Evolutionary conservation across 2,113 vertebrate genomes (phyloP).

Genomic region (Rafetus swinhoei): DNA sequence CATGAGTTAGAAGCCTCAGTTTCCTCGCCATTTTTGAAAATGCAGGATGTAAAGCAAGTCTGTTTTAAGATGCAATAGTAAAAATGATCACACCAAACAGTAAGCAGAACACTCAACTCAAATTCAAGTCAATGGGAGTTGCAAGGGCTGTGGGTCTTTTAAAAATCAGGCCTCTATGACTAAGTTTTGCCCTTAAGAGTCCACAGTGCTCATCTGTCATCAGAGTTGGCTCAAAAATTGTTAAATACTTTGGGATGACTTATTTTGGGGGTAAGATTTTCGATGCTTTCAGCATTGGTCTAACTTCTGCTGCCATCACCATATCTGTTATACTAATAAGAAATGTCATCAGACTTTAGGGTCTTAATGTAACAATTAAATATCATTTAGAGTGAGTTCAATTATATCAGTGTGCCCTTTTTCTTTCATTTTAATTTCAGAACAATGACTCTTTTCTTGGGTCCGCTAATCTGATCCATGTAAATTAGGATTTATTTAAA

Average conservation of each 20-base stretch:
- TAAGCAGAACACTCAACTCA: not conserved
- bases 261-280: not conserved
- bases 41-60: not conserved
- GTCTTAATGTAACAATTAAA: not conserved
- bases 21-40: not conserved
- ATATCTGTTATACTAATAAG: not conserved
- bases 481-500: not conserved
- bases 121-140: not conserved
- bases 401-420: not conserved
- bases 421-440: slow-evolving; percentile 3
- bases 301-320: accelerated
- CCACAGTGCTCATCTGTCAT: not conserved
- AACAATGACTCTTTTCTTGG: slow-evolving; percentile 46
- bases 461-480: slow-evolving; percentile 19
- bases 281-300: not conserved
- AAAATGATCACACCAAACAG: accelerated
- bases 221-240: not conserved
- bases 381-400: not conserved
- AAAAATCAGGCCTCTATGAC: not conserved
- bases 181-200: not conserved
- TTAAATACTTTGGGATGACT: not conserved
- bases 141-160: not conserved
- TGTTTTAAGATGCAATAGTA: accelerated
- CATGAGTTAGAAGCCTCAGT: accelerated
- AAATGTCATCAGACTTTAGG: not conserved